Conservation (phyloP, 1,140 invertebrate genomes). For the Pseudomyrmex pallidus region DNA sequence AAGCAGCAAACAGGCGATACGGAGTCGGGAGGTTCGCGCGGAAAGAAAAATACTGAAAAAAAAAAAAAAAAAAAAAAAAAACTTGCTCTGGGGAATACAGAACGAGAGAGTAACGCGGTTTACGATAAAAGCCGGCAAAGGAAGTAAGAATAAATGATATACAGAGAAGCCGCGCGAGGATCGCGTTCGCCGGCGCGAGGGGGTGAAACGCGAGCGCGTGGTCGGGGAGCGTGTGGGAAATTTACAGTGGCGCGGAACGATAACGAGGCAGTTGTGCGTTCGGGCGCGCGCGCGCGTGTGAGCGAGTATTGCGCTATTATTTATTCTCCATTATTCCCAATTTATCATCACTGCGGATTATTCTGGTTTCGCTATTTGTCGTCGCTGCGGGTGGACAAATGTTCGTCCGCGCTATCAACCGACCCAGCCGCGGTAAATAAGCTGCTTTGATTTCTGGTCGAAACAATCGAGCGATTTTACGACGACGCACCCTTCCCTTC, state of each 20-base stretch:
- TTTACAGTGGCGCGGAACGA: slow-evolving; percentile 49
- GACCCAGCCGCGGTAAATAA: slow-evolving; percentile 36
- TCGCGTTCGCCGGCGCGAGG: slow-evolving; percentile 5
- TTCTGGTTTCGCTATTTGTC: slow-evolving; percentile 40
- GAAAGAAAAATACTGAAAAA: slow-evolving; percentile 34
- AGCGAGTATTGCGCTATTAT: slow-evolving; percentile 32
- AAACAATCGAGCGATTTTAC: slow-evolving; percentile 27
- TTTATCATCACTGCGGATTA: slow-evolving; percentile 55
- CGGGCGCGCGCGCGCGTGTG: no score
- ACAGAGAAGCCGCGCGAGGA: slow-evolving; percentile 12
- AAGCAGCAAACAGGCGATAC: slow-evolving; percentile 19
- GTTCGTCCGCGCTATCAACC: slow-evolving; percentile 30
- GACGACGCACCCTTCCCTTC: not conserved
- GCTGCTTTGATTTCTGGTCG: slow-evolving; percentile 43
- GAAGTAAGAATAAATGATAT: slow-evolving; percentile 57
- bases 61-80: not conserved
- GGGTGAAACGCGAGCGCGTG: not conserved
- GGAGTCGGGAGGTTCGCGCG: not conserved
- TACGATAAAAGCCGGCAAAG: slow-evolving; percentile 46
- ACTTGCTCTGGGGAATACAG: slow-evolving; percentile 28
- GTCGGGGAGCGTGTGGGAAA: slow-evolving; percentile 29
- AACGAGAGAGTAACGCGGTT: slow-evolving; percentile 38
- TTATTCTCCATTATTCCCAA: slow-evolving; percentile 58
- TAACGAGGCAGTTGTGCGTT: slow-evolving; percentile 13
- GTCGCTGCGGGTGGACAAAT: slow-evolving; percentile 29